These are phyloP conservation scores for Syrphus vitripennis DNA, from an alignment of 2,888 invertebrate species.

Conservation along the genomic window DNA sequence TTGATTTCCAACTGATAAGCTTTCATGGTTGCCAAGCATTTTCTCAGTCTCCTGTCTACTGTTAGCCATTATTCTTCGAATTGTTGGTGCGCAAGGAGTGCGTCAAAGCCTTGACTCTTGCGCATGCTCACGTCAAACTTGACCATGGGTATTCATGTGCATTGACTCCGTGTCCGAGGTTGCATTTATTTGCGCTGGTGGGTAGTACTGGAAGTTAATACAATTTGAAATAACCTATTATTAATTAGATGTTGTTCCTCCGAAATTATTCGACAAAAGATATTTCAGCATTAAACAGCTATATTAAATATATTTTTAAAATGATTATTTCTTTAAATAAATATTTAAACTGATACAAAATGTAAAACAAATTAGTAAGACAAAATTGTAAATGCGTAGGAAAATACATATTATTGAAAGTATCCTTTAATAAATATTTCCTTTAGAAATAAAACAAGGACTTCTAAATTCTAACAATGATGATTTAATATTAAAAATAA, in stretches of 20 bases:
- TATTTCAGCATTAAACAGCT: too few relatives aligned
- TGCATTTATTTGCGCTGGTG: slow-evolving; percentile 89
- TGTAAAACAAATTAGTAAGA: too few relatives aligned
- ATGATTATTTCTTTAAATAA: too few relatives aligned
- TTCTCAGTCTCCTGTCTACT: slow-evolving; percentile 81
- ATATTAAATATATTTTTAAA: too few relatives aligned
- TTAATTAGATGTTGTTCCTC: slow-evolving; percentile 59
- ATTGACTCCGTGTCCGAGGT: slow-evolving; percentile 88
- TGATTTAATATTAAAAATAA: too few relatives aligned
- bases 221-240: slow-evolving; percentile 76
- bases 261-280: not conserved
- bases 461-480: too few relatives aligned
- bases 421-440: too few relatives aligned
- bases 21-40: slow-evolving; percentile 78
- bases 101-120: slow-evolving; percentile 83
- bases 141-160: slow-evolving; percentile 92
- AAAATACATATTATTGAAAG: too few relatives aligned
- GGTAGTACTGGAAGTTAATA: slow-evolving; percentile 89
- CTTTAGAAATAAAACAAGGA: too few relatives aligned
- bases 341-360: too few relatives aligned
- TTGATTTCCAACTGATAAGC: slow-evolving; percentile 76
- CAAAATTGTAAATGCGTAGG: too few relatives aligned
- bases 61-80: slow-evolving; percentile 81
- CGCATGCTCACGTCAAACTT: slow-evolving; percentile 88
- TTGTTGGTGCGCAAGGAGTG: slow-evolving; percentile 81